Evolutionary conservation across 2,113 vertebrate genomes (phyloP), one percentile per base, ranked within the genome.

Genomic region (Thymallus thymallus): DNA sequence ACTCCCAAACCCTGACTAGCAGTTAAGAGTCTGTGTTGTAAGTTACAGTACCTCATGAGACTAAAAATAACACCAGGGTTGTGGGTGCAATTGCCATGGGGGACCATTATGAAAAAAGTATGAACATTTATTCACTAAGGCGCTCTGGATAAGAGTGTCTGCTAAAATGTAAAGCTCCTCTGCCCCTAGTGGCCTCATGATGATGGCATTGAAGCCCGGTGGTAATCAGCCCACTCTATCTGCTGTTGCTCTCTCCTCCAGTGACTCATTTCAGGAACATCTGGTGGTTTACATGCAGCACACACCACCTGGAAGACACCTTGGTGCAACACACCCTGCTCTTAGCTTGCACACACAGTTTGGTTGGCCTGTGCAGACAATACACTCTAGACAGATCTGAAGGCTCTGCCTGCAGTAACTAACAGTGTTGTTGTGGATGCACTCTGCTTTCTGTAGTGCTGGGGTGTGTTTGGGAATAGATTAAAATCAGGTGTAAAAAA

Each of bases 201-300:
- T 48, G 89, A 90, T 90, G 90, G 87, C 90, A 88, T 88, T 89
- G 88, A 85, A 88, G 90, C 89, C 90, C 87, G 79, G 81, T 90
- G 86, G 90, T 91, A 90, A 91, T 91, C 90, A 91, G 87, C 90
- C 85, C 88, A 87, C 89, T 91, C 86, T 85, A 87, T 89, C 90
- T 90, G 89, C 90, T 90, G 90, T 88, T 89, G 86, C 80, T 73
- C 86, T 23, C 86, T 89, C 86, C 89, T 91, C 88, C 88, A 89
- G 89, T 90, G 89, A 87, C 88, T 90, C 85, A 86, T 90, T 90
- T 89, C 89, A 77, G 83, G 87, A 91, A 90, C 90, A 91, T 91
- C 90, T 91, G 90, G 88, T 89, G 88, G 90, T 91, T 90, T 90
- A 90, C 89, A 91, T 90, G 88, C 89, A 90, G 88, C 89, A 83